Evolutionary conservation across 1,140 invertebrate genomes (phyloP), one percentile per base, ranked within the genome.

Genomic region (Euwallacea similis): DNA sequence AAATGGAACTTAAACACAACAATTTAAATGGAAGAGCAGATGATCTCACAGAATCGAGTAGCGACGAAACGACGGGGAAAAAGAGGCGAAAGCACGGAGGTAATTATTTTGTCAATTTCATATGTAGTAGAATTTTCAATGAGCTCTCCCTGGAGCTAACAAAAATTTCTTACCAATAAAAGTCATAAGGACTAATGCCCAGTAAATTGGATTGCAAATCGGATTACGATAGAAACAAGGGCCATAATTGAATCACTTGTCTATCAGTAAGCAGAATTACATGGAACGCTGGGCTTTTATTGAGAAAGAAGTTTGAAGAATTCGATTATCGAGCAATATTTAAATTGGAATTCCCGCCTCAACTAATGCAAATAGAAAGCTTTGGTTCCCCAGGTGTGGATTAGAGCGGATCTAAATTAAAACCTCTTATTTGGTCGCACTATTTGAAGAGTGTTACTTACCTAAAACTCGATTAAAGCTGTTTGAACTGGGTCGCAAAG

Each of bases 11-110:
- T 59, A 79, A 80, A 71, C 76, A 81, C 73, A 65, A 72, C 43
- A 62, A 69, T 44, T 66, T 76, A 50, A 73, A 77, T 69, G 75
- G 76, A 73, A 74, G 76, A 56, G 54, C 69, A 58, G 80, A 80
- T 68, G 80, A 81, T 77, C 77, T 83, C 75, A 77, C 76, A 53
- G 78, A 77, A 71, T 79, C 79, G 21, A 83, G 79, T 69, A 81
- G 79, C 54, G 79, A 80, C 64, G 81, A 81, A 72, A 79, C 80
- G 11, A 78, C 76, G 7, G 79, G 76, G 6, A 77, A 77, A 69
- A 81, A 81, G 69, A 64, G 80, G 65, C 73, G 80, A 56, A 81
- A 80, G 74, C 77, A 80, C 66, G 80, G 80, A 76, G 80, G 80
- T 80, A 56, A 56, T 10, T 13, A 3, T 50, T 50, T 11, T 13